Evolutionary conservation across 2,113 vertebrate species (phyloP), one percentile per base, ranked within the genome.

Genomic region (Spermophilus dauricus): DNA sequence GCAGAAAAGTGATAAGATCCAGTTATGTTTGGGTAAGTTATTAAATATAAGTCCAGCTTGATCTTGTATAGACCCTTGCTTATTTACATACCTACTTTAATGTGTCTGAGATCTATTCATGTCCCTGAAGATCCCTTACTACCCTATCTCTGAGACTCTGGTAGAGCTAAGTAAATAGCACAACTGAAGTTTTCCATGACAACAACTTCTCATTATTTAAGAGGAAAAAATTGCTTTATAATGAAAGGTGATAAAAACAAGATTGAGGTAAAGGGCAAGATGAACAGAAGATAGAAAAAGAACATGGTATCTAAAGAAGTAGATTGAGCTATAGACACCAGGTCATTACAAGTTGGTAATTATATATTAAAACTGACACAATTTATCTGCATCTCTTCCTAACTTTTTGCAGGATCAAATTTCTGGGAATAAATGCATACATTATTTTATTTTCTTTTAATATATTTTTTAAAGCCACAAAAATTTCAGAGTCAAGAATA

Each of bases 121-220:
- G 63, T 45, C 92, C 53, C 80, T 1, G 6, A 56, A 65, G 65
- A 76, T 53, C 58, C 89, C 61, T 84, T 81, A 45, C 45, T 84
- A 13, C n/a, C 34, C 34, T 42, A 12, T 51, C 32, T 53, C 34
- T 30, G 37, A 93, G 56, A 32, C 70, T 28, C 20, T 78, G 45
- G n/a, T 92, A 58, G 9, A 63, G 72, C 32, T 96, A 86, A 95
- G 92, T 48, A 76, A 91, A 53, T 45, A 91, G 89, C 95, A 89
- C 95, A 97, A 97, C 90, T 76, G 86, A 94, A 28, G 51, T 98
- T 98, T 98, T 97, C 98, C 97, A 98, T 98, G 98, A 98, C 98
- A 98, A 98, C 97, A 98, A 95, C 75, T 94, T 97, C 85, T 97
- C 81, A 94, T 97, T 98, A 93, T 92, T 97, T 96, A 87, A 89